These are phyloP conservation scores for Microtus montanus DNA, from an alignment of 2,113 vertebrate species.

Conservation along the genomic window DNA sequence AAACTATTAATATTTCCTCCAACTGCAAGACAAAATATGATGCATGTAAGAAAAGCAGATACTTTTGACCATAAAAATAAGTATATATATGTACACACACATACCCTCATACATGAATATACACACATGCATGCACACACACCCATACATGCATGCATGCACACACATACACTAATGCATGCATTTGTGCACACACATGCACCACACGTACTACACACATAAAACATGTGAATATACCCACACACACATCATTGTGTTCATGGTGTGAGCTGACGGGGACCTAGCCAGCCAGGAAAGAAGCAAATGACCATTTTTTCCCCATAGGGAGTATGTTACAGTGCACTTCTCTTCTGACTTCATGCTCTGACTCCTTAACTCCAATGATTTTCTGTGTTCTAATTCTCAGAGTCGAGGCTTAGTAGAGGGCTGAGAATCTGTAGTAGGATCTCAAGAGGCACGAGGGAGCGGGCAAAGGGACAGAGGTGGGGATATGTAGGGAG, in stretches of 20 bases:
- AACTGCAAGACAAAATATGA: not conserved
- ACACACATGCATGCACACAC: not conserved
- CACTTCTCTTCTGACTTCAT: not conserved
- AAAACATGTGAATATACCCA: not conserved
- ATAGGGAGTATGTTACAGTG: not conserved
- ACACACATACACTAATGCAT: too few relatives aligned
- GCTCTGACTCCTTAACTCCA: slow-evolving; percentile 41
- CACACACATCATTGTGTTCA: not conserved
- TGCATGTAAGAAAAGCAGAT: not conserved
- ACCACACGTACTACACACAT: too few relatives aligned
- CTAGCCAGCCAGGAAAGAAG: too few relatives aligned
- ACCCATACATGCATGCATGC: too few relatives aligned
- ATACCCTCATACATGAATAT: too few relatives aligned
- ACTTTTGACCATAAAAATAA: not conserved
- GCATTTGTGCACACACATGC: too few relatives aligned
- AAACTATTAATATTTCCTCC: not conserved
- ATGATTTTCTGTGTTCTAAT: slow-evolving; percentile 35
- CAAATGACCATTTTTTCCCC: too few relatives aligned
- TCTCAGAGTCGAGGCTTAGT: not conserved
- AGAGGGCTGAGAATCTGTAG: not conserved
- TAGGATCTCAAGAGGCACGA: not conserved
- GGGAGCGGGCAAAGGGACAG: not conserved
- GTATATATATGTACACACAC: not conserved
- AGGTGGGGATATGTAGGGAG: too few relatives aligned
- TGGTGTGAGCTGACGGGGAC: not conserved